Percentiles rank a stretch among this genome's conserved stretches.
phyloP scores from a whole-genome alignment of 2,888 invertebrate species.

The Watsonalla binaria region DNA sequence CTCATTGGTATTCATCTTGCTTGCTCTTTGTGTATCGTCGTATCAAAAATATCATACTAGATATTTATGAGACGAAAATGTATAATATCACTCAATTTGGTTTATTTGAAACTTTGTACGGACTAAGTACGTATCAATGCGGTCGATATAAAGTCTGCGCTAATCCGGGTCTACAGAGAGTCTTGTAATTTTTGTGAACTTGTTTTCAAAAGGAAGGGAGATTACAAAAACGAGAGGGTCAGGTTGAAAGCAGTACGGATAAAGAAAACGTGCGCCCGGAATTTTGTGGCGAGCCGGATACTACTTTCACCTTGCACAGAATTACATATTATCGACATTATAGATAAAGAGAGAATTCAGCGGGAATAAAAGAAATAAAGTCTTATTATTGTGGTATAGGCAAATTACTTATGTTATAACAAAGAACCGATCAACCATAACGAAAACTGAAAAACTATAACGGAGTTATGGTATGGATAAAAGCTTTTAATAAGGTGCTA shows the following conservation, averaged over 20 bases:
- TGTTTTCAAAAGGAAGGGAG: conserved; percentile 52
- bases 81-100: conserved; percentile 5
- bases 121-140: conserved; percentile 3
- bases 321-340: conserved; percentile 28
- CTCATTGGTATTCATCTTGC: conserved; percentile 50
- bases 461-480: no score
- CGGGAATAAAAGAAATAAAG: neutral
- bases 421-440: no score
- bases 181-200: conserved; percentile 53
- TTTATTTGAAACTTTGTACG: neutral
- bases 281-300: conserved; percentile 23
- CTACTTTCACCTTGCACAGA: conserved; percentile 15
- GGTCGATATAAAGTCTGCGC: conserved; percentile 16
- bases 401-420: neutral
- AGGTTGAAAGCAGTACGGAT: conserved; percentile 42
- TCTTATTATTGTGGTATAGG: neutral
- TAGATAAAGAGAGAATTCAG: conserved; percentile 12
- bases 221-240: conserved; percentile 52
- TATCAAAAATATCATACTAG: conserved; percentile 18
- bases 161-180: conserved; percentile 43
- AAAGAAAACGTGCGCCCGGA: conserved; percentile 31
- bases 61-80: conserved; percentile 10
- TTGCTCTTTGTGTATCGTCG: conserved; percentile 28
- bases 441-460: no score
- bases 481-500: no score